These are phyloP conservation scores for Phrynocephalus guinanensis DNA, from an alignment of 2,797 vertebrate genomes.

Conservation along the genomic window DNA sequence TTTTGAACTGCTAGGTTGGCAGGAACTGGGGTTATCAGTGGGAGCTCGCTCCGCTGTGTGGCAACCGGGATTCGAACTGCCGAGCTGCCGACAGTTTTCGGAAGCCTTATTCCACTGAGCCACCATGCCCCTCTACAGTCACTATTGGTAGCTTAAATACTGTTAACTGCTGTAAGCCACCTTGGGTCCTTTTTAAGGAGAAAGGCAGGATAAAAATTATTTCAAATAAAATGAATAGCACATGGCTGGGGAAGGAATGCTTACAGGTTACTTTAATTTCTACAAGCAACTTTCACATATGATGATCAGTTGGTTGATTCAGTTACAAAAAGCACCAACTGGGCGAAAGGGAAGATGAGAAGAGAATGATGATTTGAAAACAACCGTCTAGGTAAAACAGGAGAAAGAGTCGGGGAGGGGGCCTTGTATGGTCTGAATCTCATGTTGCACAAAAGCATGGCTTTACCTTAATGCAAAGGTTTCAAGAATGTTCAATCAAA, in stretches of 20 bases:
- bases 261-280: neutral
- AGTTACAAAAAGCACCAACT: neutral
- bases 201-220: too few species aligned
- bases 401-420: neutral
- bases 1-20: too few species aligned
- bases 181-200: too few species aligned
- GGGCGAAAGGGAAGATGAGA: neutral
- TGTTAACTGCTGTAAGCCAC: too few species aligned
- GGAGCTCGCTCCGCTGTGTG: too few species aligned
- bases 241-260: neutral
- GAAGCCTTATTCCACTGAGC: too few species aligned
- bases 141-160: too few species aligned
- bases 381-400: neutral
- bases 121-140: too few species aligned
- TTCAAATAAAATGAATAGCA: neutral
- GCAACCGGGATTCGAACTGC: too few species aligned
- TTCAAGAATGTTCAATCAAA: slow-evolving; percentile 40
- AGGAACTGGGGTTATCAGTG: too few species aligned
- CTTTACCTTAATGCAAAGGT: neutral
- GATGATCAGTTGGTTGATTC: neutral
- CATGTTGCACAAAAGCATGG: neutral
- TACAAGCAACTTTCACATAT: neutral
- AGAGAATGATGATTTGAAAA: slow-evolving; percentile 6
- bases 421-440: neutral
- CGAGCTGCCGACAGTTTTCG: too few species aligned